Percentiles rank a stretch among this genome's conserved stretches.
These are phyloP conservation scores for Salvelinus fontinalis DNA, from an alignment of 2,113 vertebrate genomes.

Conservation along the genomic window DNA sequence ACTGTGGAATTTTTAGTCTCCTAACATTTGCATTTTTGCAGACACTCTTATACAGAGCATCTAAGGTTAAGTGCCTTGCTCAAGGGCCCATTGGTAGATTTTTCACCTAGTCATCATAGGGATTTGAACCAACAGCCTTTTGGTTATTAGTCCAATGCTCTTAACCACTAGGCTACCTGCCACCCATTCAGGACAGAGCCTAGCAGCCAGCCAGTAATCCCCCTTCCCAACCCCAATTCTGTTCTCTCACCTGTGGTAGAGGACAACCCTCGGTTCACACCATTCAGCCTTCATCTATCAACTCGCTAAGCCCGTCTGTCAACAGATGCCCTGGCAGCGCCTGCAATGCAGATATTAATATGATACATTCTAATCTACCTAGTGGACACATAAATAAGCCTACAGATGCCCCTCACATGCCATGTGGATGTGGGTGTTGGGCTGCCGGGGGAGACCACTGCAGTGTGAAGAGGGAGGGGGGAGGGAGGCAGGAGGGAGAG, in stretches of 20 bases:
- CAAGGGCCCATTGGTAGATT: no score
- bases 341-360: slow-evolving; percentile 70
- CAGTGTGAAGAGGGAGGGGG: neutral
- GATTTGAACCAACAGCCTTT: no score
- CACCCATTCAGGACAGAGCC: slow-evolving; percentile 26
- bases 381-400: slow-evolving; percentile 56
- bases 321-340: slow-evolving; percentile 49
- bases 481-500: neutral
- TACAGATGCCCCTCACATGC: slow-evolving; percentile 47
- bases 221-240: slow-evolving; percentile 32
- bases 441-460: slow-evolving; percentile 1
- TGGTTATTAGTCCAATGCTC: no score
- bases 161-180: neutral
- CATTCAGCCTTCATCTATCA: slow-evolving; percentile 58
- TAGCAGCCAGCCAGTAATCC: slow-evolving; percentile 59
- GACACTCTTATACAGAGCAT: no score
- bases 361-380: slow-evolving; percentile 57
- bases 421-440: neutral
- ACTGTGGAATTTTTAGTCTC: neutral
- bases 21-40: neutral
- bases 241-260: slow-evolving; percentile 42
- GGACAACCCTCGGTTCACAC: slow-evolving; percentile 64
- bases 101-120: no score
- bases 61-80: no score
- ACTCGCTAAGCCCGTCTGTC: slow-evolving; percentile 58